phyloP scores from a whole-genome alignment of 2,888 invertebrate genomes.

The Torymus auratus region DNA sequence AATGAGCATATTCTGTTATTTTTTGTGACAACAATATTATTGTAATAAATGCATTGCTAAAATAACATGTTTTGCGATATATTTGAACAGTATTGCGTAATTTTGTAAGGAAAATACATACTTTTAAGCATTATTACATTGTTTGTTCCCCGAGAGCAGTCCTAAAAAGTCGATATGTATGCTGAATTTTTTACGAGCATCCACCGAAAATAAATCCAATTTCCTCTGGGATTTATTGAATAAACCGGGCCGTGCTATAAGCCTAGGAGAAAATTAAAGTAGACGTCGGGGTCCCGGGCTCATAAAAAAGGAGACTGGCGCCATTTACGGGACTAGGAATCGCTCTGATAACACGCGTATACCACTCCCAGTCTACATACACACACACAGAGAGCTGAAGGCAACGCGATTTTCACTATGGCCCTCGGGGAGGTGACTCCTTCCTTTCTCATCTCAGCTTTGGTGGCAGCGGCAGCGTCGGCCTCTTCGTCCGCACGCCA shows the following conservation, averaged over 20 bases:
- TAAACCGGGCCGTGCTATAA: not conserved
- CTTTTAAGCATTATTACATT: too few species aligned
- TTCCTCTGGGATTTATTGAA: too few species aligned
- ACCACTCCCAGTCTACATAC: not conserved
- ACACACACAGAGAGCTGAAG: not conserved
- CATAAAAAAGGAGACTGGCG: slow-evolving; percentile 20
- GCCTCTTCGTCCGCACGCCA: not conserved
- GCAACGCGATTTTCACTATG: slow-evolving; percentile 18
- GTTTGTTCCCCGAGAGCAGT: too few species aligned
- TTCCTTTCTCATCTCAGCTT: slow-evolving; percentile 16
- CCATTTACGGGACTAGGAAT: slow-evolving; percentile 26
- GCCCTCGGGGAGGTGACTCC: not conserved
- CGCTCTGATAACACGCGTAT: slow-evolving; percentile 19
- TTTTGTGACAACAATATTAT: too few species aligned
- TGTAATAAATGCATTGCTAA: too few species aligned
- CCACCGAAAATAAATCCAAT: not conserved
- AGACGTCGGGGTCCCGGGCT: not conserved
- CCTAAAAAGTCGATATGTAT: too few species aligned
- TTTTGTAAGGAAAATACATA: too few species aligned
- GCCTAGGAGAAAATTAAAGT: slow-evolving; percentile 25
- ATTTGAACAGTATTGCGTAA: too few species aligned
- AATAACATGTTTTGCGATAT: too few species aligned
- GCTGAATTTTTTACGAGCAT: not conserved
- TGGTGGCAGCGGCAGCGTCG: not conserved
- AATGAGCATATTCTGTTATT: too few species aligned